These are phyloP conservation scores for Irena cyanogastra DNA, from an alignment of 2,113 vertebrate genomes.

Conservation along the genomic window DNA sequence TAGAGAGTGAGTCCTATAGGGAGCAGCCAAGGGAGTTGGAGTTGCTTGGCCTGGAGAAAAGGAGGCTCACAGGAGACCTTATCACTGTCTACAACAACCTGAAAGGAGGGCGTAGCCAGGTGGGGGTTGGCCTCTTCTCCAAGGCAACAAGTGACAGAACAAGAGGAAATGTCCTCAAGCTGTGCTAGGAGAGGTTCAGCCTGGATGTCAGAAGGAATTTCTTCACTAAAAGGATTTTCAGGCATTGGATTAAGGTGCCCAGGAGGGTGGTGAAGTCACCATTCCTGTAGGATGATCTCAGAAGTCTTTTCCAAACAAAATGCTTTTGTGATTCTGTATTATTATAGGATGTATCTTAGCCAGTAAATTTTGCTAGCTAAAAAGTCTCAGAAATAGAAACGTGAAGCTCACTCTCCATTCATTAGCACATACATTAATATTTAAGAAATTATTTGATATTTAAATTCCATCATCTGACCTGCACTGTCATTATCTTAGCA, in stretches of 20 bases:
- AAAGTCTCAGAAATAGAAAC: not conserved
- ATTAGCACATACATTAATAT: not conserved
- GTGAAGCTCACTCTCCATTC: not conserved
- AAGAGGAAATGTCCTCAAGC: not conserved
- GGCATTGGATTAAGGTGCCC: not conserved
- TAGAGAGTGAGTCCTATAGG: not conserved
- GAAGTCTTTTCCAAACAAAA: not conserved
- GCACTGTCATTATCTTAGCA: not conserved
- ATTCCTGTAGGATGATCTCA: not conserved
- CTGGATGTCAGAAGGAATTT: not conserved
- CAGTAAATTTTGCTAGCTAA: not conserved
- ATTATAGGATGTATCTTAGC: not conserved
- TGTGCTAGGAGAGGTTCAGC: not conserved
- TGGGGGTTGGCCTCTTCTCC: too few species aligned
- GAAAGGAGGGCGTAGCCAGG: not conserved
- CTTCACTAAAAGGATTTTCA: not conserved
- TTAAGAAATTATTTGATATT: not conserved
- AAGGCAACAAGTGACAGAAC: not conserved
- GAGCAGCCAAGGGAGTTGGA: not conserved
- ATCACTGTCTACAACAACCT: not conserved
- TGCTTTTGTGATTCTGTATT: not conserved
- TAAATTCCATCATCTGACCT: not conserved
- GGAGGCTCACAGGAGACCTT: accelerated
- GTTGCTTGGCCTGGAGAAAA: not conserved
- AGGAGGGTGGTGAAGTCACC: not conserved